These are phyloP conservation scores for Labeo catla DNA, from an alignment of 2,113 vertebrate genomes.

Conservation along the genomic window DNA sequence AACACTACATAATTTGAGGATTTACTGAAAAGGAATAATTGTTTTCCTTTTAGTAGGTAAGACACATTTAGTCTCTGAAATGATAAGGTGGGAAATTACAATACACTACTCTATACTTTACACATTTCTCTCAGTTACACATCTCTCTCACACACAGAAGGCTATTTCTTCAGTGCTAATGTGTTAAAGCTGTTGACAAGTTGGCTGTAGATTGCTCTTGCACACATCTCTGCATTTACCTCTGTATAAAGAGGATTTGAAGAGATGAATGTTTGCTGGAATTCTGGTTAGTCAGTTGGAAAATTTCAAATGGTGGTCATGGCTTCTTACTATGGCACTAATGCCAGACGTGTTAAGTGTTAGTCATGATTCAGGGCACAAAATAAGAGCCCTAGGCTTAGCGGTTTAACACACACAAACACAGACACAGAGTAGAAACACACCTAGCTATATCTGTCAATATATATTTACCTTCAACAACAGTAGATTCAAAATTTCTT, in stretches of 20 bases:
- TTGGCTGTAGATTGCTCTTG: neutral
- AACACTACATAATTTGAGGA: neutral
- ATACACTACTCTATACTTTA: neutral
- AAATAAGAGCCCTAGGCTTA: conserved; percentile 30
- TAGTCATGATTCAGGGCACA: conserved; percentile 46
- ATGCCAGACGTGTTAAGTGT: conserved; percentile 37
- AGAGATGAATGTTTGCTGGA: conserved; percentile 43
- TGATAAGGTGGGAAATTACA: neutral
- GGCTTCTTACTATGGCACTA: conserved; percentile 29
- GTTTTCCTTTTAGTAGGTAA: neutral
- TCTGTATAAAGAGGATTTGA: conserved; percentile 48
- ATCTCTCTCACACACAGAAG: conserved; percentile 12
- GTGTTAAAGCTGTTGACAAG: conserved; percentile 37
- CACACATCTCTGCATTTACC: conserved; percentile 37
- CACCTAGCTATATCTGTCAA: neutral
- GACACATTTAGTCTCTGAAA: neutral
- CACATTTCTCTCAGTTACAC: neutral
- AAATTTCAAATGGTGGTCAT: conserved; percentile 43
- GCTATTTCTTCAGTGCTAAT: conserved; percentile 30
- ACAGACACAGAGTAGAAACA: neutral
- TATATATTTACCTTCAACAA: neutral
- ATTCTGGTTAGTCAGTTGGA: conserved; percentile 38
- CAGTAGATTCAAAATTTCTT: neutral
- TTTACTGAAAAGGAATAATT: neutral
- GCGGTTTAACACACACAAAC: neutral